phyloP scores from a whole-genome alignment of 2,113 vertebrate genomes.

The Cyanistes caeruleus region DNA sequence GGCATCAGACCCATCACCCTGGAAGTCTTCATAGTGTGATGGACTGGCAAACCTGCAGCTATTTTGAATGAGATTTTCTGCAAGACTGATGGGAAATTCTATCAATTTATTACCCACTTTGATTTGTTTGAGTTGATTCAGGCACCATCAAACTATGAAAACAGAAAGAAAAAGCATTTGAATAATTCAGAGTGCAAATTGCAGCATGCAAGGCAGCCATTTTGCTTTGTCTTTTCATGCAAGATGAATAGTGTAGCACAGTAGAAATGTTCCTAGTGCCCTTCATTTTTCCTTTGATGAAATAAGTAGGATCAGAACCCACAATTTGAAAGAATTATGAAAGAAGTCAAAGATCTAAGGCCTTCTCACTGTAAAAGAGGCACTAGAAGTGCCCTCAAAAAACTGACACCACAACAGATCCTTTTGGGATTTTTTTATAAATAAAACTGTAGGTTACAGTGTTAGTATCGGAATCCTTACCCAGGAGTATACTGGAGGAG shows the following conservation, averaged over 20 bases:
- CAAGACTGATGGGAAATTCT: slow-evolving; percentile 21
- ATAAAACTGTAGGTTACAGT: not conserved
- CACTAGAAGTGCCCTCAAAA: not conserved
- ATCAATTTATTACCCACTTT: slow-evolving; percentile 28
- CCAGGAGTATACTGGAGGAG: not conserved
- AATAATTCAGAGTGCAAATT: slow-evolving; percentile 41
- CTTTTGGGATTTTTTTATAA: not conserved
- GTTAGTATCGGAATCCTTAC: not conserved
- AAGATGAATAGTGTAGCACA: slow-evolving; percentile 8
- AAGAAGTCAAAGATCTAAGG: not conserved
- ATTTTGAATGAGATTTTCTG: slow-evolving; percentile 26
- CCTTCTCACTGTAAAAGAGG: not conserved
- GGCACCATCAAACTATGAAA: not conserved
- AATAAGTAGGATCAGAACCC: not conserved
- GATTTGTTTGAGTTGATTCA: slow-evolving; percentile 52
- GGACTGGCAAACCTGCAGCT: slow-evolving; percentile 19
- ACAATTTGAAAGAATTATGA: not conserved
- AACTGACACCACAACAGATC: not conserved
- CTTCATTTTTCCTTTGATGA: slow-evolving; percentile 46
- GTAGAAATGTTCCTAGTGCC: slow-evolving; percentile 8
- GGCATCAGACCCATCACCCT: not conserved
- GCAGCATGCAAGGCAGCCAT: slow-evolving; percentile 34
- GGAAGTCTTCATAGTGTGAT: not conserved
- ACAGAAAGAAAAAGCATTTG: slow-evolving; percentile 23
- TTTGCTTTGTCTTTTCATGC: slow-evolving; percentile 42